Base-by-base conservation (phyloP, 1,140 invertebrate genomes). In the Dreissena rostriformis region DNA sequence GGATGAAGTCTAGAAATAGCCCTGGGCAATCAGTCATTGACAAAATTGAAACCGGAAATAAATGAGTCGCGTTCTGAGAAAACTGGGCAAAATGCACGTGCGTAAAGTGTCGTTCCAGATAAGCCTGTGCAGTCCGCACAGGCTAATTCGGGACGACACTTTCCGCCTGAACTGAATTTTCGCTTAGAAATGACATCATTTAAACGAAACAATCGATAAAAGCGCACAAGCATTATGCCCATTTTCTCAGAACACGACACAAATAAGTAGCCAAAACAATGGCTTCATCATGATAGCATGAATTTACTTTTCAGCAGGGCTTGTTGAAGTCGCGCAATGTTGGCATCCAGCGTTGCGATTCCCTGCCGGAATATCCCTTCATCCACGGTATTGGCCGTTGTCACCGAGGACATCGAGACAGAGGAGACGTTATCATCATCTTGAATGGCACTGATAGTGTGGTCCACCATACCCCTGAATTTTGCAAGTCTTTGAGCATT, bases 261-360 rank as follows among this genome's bases (percentile, higher is more conserved):
- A n/a, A n/a, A 22, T 63, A n/a, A 63, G 19, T 22, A 11, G 19
- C 19, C 19, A 63, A n/a, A 5, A 11, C 24, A n/a, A 63, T 39
- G 39, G 39, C 39, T 8, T 39, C 39, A 39, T 39, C 39, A 86
- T 53, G 86, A 85, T n/a, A 90, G 82, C 86, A 87, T 88, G 22
- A 81, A 88, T 73, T 91, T 91, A n/a, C 87, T 90, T 75, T 85
- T 86, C 72, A 88, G 87, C 51, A 91, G 77, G 49, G 88, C 86
- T 55, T 88, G 63, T 49, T 90, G 89, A 7, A 90, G 55, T 51
- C 87, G 87, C 11, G 89, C 77, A 55, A 92, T 92, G 75, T 91
- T 91, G 14, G 87, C 88, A 82, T 92, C 91, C 26, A 92, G 75
- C 11, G 85, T 86, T 14, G 88, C 89, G 55, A 92, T 88, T 14